Evolutionary conservation across 2,113 vertebrate species (phyloP).

Genomic region (Corythornis vintsioides): DNA sequence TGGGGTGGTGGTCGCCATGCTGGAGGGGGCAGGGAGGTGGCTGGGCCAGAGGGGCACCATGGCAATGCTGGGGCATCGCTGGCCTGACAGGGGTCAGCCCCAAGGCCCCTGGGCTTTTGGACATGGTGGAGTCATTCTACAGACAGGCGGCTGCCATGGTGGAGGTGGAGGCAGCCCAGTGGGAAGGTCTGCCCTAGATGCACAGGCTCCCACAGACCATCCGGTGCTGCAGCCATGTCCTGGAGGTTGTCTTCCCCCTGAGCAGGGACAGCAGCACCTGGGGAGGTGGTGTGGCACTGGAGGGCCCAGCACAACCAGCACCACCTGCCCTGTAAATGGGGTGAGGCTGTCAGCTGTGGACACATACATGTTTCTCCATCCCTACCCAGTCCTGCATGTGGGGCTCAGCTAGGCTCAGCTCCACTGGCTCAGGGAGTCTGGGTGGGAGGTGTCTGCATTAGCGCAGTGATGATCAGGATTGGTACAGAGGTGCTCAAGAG

Average conservation of each 20-base stretch:
- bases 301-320: neutral
- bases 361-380: fast-evolving
- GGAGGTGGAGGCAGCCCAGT: neutral
- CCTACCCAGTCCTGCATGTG: fast-evolving
- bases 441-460: fast-evolving
- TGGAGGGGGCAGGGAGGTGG: fast-evolving
- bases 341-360: fast-evolving
- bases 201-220: neutral
- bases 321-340: neutral
- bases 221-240: neutral
- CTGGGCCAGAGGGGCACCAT: fast-evolving
- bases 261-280: neutral
- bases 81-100: neutral
- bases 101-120: neutral
- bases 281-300: neutral
- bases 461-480: neutral
- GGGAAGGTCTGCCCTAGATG: neutral
- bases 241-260: neutral
- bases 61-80: fast-evolving
- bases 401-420: neutral
- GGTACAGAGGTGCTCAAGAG: fast-evolving
- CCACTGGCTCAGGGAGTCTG: fast-evolving
- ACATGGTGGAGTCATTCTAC: neutral
- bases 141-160: fast-evolving
- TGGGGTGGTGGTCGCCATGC: fast-evolving